These are phyloP conservation scores for Neelides sp. DNA, from an alignment of 1,140 invertebrate species.

Conservation along the genomic window DNA sequence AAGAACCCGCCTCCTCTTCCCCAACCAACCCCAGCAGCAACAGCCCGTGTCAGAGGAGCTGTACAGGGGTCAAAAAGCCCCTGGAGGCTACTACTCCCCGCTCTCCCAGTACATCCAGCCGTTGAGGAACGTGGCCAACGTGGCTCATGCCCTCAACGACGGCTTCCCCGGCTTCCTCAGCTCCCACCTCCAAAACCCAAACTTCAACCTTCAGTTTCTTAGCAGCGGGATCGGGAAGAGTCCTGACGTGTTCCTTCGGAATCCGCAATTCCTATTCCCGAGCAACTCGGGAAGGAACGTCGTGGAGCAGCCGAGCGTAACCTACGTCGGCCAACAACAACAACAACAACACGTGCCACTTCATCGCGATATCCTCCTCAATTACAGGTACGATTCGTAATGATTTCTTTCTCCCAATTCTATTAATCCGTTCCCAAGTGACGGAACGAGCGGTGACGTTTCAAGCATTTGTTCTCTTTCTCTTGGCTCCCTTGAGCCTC, in stretches of 20 bases:
- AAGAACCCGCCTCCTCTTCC: not conserved
- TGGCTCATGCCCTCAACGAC: no score
- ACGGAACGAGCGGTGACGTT: no score
- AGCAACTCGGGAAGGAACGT: not conserved
- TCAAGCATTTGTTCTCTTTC: no score
- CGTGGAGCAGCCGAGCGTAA: not conserved
- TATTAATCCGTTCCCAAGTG: no score
- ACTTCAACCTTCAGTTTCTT: no score
- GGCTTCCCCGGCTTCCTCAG: no score
- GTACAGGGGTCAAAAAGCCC: no score
- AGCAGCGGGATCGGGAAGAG: no score
- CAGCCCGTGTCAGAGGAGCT: slow-evolving; percentile 1
- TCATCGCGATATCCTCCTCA: slow-evolving; percentile 20
- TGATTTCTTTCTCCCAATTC: no score
- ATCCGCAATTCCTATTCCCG: slow-evolving; percentile 7
- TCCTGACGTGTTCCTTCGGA: slow-evolving; percentile 14
- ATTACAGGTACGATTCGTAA: slow-evolving; percentile 30
- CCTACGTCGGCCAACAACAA: slow-evolving; percentile 7
- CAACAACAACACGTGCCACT: slow-evolving; percentile 15
- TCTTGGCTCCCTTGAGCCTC: no score
- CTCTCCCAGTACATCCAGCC: slow-evolving; percentile 26
- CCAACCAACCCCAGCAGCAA: slow-evolving; percentile 5
- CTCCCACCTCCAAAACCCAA: no score
- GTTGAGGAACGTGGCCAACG: slow-evolving; percentile 1
- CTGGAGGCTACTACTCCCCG: slow-evolving; percentile 27